Conservation (phyloP, 2,113 vertebrate genomes). For the Osmerus mordax region DNA sequence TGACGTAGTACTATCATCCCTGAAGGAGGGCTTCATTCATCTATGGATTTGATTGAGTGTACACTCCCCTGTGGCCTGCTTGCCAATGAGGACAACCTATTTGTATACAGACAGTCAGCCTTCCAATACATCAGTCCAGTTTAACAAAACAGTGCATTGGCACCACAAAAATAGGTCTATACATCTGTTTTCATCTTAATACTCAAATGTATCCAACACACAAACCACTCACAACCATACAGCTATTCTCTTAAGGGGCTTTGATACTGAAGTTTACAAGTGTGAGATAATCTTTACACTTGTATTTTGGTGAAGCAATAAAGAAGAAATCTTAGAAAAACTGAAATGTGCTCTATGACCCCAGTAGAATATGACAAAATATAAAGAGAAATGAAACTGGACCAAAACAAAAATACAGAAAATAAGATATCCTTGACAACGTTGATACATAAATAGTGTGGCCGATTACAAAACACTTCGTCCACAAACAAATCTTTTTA, state of each 20-base stretch:
- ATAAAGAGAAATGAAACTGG: slow-evolving; percentile 30
- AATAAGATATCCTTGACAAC: slow-evolving; percentile 25
- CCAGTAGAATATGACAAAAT: slow-evolving; percentile 37
- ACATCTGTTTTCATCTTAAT: slow-evolving; percentile 1
- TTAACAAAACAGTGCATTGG: slow-evolving; percentile 42
- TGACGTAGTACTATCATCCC: slow-evolving; percentile 69
- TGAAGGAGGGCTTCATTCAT: slow-evolving; percentile 76
- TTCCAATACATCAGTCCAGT: slow-evolving; percentile 61
- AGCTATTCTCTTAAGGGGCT: slow-evolving; percentile 31
- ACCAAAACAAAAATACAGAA: slow-evolving; percentile 30
- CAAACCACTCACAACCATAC: slow-evolving; percentile 35
- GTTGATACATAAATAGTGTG: slow-evolving; percentile 58
- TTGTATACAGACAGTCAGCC: slow-evolving; percentile 68
- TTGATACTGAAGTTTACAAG: slow-evolving; percentile 31
- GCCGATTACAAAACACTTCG: slow-evolving; percentile 51
- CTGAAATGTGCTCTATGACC: slow-evolving; percentile 49
- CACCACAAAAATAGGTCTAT: slow-evolving; percentile 39
- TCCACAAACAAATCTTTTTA: slow-evolving; percentile 49
- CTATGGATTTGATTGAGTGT: slow-evolving; percentile 50
- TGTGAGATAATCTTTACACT: slow-evolving; percentile 26
- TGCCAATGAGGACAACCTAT: slow-evolving; percentile 31
- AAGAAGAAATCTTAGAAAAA: slow-evolving; percentile 30
- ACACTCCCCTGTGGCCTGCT: slow-evolving; percentile 24
- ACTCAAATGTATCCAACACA: slow-evolving; percentile 22
- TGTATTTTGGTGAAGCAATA: slow-evolving; percentile 5